Evolutionary conservation across 2,797 vertebrate genomes (phyloP).

Genomic region (Sebastes hubbsi): DNA sequence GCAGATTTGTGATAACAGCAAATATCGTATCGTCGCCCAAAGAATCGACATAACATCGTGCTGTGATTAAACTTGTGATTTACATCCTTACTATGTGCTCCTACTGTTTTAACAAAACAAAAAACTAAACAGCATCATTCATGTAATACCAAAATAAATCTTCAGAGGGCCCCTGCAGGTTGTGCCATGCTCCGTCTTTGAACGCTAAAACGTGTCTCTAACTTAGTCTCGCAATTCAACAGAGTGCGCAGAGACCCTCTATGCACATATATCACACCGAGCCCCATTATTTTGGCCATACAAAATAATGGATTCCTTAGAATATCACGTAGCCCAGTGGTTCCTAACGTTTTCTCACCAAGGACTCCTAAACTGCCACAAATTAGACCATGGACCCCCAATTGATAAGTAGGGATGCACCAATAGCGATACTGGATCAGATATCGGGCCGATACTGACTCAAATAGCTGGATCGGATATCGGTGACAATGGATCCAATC

Average conservation of each 20-base stretch:
- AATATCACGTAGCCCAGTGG: not conserved
- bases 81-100: not conserved
- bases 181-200: not conserved
- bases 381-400: too few relatives aligned
- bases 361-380: too few relatives aligned
- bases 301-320: not conserved
- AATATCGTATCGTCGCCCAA: too few relatives aligned
- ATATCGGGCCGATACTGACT: too few relatives aligned
- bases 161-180: not conserved
- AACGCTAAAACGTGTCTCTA: not conserved
- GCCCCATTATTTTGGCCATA: not conserved
- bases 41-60: rapidly evolving
- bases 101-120: not conserved
- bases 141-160: not conserved
- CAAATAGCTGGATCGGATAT: too few relatives aligned
- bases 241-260: not conserved
- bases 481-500: too few relatives aligned
- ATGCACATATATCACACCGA: not conserved
- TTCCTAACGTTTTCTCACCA: too few relatives aligned
- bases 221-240: not conserved
- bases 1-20: too few relatives aligned
- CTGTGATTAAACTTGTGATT: too few relatives aligned
- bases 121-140: not conserved
- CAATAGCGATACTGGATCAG: too few relatives aligned
- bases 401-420: too few relatives aligned